These are phyloP conservation scores for Mesocentrotus franciscanus DNA, from an alignment of 53 echinoderm and acorn worm genomes.

Conservation along the genomic window DNA sequence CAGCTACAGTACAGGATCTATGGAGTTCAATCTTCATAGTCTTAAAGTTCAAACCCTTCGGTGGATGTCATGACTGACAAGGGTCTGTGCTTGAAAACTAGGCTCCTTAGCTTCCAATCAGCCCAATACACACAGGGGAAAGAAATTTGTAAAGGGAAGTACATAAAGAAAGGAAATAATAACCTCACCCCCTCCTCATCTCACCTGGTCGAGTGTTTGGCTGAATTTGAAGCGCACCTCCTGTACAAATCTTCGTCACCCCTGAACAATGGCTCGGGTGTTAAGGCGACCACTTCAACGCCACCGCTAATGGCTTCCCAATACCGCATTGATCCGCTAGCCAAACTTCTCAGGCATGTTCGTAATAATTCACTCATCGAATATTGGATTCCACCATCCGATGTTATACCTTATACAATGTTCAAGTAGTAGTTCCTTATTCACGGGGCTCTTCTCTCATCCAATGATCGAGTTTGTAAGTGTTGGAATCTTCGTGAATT, in stretches of 20 bases:
- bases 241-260: conserved; percentile 29
- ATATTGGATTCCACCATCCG: neutral
- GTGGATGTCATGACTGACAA: neutral
- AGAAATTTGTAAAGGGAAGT: neutral
- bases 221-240: conserved; percentile 5
- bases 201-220: conserved; percentile 2
- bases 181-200: neutral
- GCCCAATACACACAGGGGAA: neutral
- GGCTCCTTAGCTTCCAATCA: neutral
- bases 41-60: neutral
- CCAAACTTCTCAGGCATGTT: conserved; percentile 35
- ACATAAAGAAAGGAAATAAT: neutral
- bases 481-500: too few relatives aligned
- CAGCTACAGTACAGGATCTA: too few relatives aligned
- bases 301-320: conserved; percentile 52
- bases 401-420: neutral
- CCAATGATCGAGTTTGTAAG: too few relatives aligned
- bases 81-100: neutral
- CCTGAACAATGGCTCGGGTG: conserved; percentile 20
- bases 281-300: conserved; percentile 43
- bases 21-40: too few relatives aligned
- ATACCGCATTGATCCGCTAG: conserved; percentile 28
- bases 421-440: too few relatives aligned
- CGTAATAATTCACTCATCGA: neutral
- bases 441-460: too few relatives aligned